These are phyloP conservation scores for Hyposoter didymator DNA, from an alignment of 2,888 invertebrate species.

Conservation along the genomic window DNA sequence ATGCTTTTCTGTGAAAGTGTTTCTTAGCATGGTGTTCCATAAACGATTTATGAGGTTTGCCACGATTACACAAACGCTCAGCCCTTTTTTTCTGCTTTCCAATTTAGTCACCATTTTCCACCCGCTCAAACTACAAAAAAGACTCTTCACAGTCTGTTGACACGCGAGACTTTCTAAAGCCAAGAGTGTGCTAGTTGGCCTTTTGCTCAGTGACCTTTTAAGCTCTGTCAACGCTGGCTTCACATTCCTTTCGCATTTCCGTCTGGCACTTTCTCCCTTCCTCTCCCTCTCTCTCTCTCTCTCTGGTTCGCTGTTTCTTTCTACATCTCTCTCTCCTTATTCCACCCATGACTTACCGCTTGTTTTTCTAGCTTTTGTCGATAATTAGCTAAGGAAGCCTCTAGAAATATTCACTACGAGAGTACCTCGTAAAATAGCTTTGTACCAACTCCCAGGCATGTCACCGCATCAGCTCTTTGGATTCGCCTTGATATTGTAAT, in stretches of 20 bases:
- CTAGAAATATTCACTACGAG: conserved; percentile 28
- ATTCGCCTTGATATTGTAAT: conserved; percentile 1
- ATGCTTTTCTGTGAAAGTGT: background rate
- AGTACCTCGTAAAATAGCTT: conserved; percentile 33
- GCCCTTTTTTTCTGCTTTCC: conserved; percentile 19
- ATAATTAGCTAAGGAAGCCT: conserved; percentile 67
- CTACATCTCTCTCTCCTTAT: background rate
- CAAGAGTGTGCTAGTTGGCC: conserved; percentile 40
- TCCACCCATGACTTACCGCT: background rate
- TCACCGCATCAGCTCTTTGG: background rate
- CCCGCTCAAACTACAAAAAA: conserved; percentile 3
- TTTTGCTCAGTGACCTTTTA: conserved; percentile 58
- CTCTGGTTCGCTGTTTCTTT: background rate
- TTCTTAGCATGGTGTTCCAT: background rate
- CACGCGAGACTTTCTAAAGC: conserved; percentile 51
- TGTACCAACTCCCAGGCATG: conserved; percentile 16
- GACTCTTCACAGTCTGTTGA: conserved; percentile 36
- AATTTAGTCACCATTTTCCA: conserved; percentile 23
- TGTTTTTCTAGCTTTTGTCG: conserved; percentile 52
- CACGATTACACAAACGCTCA: background rate
- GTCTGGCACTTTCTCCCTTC: conserved; percentile 5
- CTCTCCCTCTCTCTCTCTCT: conserved; percentile 21
- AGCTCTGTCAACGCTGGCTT: conserved; percentile 59
- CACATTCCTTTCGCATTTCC: conserved; percentile 29
- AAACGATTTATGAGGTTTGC: conserved; percentile 16